Evolutionary conservation across 2,797 vertebrate species (phyloP).

Genomic region (Girardinus metallicus): DNA sequence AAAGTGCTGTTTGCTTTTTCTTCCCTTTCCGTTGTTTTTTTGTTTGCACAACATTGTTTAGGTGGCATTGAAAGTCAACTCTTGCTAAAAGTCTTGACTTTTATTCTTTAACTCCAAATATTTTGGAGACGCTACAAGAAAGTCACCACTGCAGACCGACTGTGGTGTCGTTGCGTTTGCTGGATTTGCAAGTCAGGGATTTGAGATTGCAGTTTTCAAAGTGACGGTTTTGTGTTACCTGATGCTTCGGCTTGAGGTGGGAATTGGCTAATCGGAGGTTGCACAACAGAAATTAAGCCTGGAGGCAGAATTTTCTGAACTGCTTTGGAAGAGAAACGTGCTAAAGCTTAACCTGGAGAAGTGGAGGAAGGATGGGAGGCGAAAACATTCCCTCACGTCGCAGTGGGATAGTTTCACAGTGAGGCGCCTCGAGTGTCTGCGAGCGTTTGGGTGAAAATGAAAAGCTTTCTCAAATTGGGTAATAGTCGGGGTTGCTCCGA

Average conservation of each 20-base stretch:
- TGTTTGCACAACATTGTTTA: background rate
- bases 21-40: background rate
- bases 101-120: background rate
- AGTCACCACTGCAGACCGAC: background rate
- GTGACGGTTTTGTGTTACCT: background rate
- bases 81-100: constrained; percentile 6
- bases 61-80: constrained; percentile 14
- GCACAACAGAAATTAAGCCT: constrained; percentile 16
- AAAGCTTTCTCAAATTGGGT: constrained; percentile 54
- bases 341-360: background rate
- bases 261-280: constrained; percentile 16
- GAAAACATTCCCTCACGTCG: background rate
- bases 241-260: constrained; percentile 4
- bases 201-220: constrained; percentile 9
- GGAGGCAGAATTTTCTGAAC: constrained; percentile 5
- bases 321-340: background rate
- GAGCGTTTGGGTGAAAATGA: constrained; percentile 49
- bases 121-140: background rate
- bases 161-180: background rate
- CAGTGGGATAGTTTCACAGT: constrained; percentile 16
- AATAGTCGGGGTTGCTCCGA: constrained; percentile 45
- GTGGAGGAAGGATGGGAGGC: constrained; percentile 6
- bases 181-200: background rate
- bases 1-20: constrained; percentile 3
- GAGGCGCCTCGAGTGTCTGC: constrained; percentile 37